A percentile compares a stretch with the other conserved stretches of the same genome.
These are phyloP conservation scores for Yponomeuta plumbellus DNA, from an alignment of 2,888 invertebrate species.

Conservation along the genomic window DNA sequence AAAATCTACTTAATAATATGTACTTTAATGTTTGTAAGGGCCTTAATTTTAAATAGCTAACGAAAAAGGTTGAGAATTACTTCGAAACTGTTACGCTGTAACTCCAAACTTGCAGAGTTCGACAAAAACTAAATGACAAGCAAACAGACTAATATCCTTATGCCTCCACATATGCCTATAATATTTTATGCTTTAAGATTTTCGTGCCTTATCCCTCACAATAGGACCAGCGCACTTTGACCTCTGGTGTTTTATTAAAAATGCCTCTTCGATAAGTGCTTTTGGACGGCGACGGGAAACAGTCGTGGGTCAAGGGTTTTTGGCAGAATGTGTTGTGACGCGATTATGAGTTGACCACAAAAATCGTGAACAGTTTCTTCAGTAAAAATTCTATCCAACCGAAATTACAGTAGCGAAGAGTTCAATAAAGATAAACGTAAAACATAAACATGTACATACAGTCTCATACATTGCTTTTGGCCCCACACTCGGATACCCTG, in stretches of 20 bases:
- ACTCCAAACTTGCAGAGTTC: no score
- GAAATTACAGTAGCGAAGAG: not conserved
- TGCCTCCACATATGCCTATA: not conserved
- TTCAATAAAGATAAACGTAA: no score
- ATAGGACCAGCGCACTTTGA: constrained; percentile 8
- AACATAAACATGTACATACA: no score
- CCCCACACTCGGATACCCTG: no score
- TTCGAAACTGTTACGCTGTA: no score
- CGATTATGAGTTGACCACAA: constrained; percentile 19
- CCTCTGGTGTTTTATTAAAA: constrained; percentile 24
- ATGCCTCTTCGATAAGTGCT: not conserved
- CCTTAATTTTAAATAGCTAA: no score
- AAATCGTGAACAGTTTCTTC: not conserved
- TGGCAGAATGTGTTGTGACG: constrained; percentile 21
- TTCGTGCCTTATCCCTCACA: constrained; percentile 24
- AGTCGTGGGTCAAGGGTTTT: not conserved
- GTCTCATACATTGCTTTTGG: no score
- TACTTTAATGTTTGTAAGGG: no score
- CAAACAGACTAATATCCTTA: no score
- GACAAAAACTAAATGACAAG: no score
- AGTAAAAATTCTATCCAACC: not conserved
- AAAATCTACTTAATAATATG: no score
- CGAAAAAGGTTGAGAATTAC: no score
- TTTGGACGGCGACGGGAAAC: not conserved
- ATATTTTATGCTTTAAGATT: constrained; percentile 8